Evolutionary conservation across 2,888 invertebrate species (phyloP).

Genomic region (Netelia fuscicornis): DNA sequence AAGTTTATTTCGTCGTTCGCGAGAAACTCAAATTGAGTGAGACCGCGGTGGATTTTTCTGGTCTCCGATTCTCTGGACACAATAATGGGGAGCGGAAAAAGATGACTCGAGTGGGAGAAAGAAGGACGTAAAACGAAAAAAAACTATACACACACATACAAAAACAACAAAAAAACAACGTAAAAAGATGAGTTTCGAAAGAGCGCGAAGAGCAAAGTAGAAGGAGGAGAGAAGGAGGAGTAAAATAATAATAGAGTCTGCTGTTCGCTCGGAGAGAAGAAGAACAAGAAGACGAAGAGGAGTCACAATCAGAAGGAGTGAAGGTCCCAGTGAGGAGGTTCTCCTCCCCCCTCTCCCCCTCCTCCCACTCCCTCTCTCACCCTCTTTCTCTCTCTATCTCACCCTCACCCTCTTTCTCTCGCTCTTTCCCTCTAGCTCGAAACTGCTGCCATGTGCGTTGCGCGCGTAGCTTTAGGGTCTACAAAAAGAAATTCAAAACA

Average conservation of each 20-base stretch:
- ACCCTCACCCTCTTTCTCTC: constrained; percentile 22
- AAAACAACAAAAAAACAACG: constrained; percentile 34
- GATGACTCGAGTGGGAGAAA: constrained; percentile 27
- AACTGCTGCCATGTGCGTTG: constrained; percentile 45
- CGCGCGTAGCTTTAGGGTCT: constrained; percentile 47
- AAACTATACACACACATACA: constrained; percentile 26
- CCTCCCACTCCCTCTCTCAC: not conserved
- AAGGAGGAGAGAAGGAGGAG: constrained; percentile 51
- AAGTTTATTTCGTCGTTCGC: constrained; percentile 5
- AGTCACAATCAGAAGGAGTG: constrained; percentile 65
- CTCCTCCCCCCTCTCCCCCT: constrained; percentile 17
- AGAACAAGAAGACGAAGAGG: constrained; percentile 48
- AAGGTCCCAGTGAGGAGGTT: constrained; percentile 61
- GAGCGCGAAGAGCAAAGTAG: constrained; percentile 32
- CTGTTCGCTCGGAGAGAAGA: constrained; percentile 45
- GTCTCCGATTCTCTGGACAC: constrained; percentile 10
- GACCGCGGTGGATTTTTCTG: constrained; percentile 35
- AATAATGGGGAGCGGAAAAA: constrained; percentile 33
- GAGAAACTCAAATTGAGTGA: constrained; percentile 51
- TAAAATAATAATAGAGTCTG: constrained; percentile 68
- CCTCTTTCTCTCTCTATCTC: constrained; percentile 21
- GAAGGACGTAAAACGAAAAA: constrained; percentile 5
- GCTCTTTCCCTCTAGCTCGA: constrained; percentile 13
- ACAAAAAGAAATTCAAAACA: not conserved
- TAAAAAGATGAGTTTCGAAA: constrained; percentile 22